phyloP scores from a whole-genome alignment of 2,888 invertebrate genomes.

The Dermolepida albohirtum region DNA sequence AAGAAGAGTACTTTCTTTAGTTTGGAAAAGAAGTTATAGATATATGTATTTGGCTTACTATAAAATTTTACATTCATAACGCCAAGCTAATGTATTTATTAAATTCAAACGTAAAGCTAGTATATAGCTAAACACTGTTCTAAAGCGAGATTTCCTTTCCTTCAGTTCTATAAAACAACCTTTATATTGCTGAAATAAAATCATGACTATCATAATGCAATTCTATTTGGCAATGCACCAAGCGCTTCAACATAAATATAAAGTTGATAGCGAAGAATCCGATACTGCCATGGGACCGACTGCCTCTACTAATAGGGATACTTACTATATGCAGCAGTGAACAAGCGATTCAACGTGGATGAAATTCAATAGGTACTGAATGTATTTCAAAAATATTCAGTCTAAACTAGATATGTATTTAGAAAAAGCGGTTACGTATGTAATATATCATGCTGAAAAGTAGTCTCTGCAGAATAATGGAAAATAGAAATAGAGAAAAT shows the following conservation, averaged over 20 bases:
- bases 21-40: no score
- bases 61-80: no score
- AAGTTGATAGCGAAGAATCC: slow-evolving; percentile 35
- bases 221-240: slow-evolving; percentile 48
- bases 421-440: no score
- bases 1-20: no score
- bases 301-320: no score
- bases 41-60: no score
- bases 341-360: not conserved
- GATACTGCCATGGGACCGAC: slow-evolving; percentile 4
- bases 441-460: no score
- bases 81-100: no score
- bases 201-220: slow-evolving; percentile 50
- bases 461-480: no score
- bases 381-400: not conserved
- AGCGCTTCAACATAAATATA: slow-evolving; percentile 45
- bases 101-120: not conserved
- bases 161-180: slow-evolving; percentile 42
- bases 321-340: no score
- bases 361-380: slow-evolving; percentile 7
- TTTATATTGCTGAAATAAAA: slow-evolving; percentile 50
- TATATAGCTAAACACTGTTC: slow-evolving; percentile 3
- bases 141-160: slow-evolving; percentile 13
- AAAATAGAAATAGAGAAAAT: no score
- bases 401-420: no score